Evolutionary conservation across 2,797 vertebrate genomes (phyloP).

Genomic region (Leptoclinus maculatus): DNA sequence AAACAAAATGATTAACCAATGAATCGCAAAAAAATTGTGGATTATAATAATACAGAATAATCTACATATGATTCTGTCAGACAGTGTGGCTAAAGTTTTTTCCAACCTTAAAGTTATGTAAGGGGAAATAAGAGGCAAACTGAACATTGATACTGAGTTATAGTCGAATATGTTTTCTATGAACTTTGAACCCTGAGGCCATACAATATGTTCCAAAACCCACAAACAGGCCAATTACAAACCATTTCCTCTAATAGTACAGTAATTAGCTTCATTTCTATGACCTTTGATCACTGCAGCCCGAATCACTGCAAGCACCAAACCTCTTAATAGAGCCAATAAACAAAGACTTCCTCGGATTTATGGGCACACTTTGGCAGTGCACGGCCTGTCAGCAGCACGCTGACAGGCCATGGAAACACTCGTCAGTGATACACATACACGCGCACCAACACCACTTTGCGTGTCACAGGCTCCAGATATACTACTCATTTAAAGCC

Average conservation of each 20-base stretch:
- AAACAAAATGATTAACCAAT: neutral
- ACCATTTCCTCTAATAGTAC: slow-evolving; percentile 1
- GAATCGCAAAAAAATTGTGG: neutral
- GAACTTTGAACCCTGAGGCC: neutral
- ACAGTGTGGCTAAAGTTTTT: neutral
- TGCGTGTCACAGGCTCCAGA: slow-evolving; percentile 6
- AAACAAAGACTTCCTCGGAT: slow-evolving; percentile 47
- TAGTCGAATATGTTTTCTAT: neutral
- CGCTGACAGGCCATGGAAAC: slow-evolving; percentile 32
- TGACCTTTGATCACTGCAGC: slow-evolving; percentile 29
- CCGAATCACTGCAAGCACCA: slow-evolving; percentile 8
- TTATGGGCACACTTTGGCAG: slow-evolving; percentile 36
- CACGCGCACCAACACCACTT: slow-evolving; percentile 13
- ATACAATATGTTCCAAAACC: slow-evolving; percentile 1
- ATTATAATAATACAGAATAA: neutral
- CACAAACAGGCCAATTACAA: slow-evolving; percentile 18
- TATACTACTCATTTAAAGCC: slow-evolving; percentile 40
- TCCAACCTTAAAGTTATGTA: neutral
- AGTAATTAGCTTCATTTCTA: slow-evolving; percentile 34
- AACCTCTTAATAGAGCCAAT: slow-evolving; percentile 46
- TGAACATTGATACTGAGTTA: neutral
- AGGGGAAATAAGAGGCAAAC: neutral
- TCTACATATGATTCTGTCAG: neutral
- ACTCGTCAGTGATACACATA: slow-evolving; percentile 20
- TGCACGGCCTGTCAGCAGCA: slow-evolving; percentile 19